phyloP scores from a whole-genome alignment of 2,797 vertebrate genomes.

The Remorina albescens region DNA sequence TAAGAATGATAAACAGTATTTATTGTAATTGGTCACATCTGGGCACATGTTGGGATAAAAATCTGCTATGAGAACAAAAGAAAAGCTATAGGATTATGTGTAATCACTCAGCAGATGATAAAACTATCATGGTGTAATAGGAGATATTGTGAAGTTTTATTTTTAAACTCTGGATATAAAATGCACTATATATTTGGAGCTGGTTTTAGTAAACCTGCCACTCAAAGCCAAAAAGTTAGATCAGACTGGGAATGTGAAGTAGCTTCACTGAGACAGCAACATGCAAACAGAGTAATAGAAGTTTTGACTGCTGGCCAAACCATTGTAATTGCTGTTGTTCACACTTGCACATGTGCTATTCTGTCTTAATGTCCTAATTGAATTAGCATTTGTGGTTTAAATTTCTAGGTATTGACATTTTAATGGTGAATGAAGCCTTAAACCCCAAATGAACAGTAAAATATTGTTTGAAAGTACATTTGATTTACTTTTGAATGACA shows the following conservation, averaged over 20 bases:
- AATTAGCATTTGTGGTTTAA: background rate
- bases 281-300: background rate
- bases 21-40: slow-evolving; percentile 47
- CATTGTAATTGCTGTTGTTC: slow-evolving; percentile 8
- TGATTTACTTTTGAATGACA: slow-evolving; percentile 13
- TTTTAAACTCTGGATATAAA: background rate
- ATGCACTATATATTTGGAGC: slow-evolving; percentile 49
- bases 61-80: slow-evolving; percentile 14
- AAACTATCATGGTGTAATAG: slow-evolving; percentile 23
- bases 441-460: background rate
- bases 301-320: slow-evolving; percentile 33
- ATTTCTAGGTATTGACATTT: background rate
- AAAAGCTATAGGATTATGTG: slow-evolving; percentile 21
- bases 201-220: slow-evolving; percentile 22
- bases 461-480: background rate
- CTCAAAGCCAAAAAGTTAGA: slow-evolving; percentile 25
- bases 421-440: background rate
- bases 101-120: slow-evolving; percentile 26
- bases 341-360: background rate
- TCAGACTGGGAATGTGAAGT: slow-evolving; percentile 15
- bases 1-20: slow-evolving; percentile 46
- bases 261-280: background rate
- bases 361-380: slow-evolving; percentile 1
- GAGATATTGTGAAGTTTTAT: slow-evolving; percentile 30
- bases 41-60: background rate